Base-by-base conservation (phyloP, 2,797 vertebrate genomes). In the Ceryle rudis region DNA sequence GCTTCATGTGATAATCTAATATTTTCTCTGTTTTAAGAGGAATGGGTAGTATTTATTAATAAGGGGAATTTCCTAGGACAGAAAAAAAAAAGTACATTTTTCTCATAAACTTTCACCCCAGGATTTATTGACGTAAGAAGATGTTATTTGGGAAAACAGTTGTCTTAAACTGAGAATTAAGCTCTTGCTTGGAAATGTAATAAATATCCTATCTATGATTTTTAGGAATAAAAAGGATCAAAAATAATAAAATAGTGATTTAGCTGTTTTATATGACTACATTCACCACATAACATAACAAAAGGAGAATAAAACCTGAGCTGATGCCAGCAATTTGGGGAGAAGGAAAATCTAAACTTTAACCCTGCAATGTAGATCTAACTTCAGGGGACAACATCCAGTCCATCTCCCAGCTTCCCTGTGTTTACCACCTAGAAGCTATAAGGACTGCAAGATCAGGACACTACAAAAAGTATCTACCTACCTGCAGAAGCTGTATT, bases 31-130 rank as follows among this genome's bases (percentile, higher is more conserved):
- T 25, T 65, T 69, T 18, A 72, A 77, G 18, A 35, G 16, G 5
- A 86, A 75, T 14, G 1, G 17, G 10, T 64, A 89, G 31, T 74
- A 64, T 47, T 39, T 72, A 22, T 75, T 72, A 64, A 21, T 20
- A 37, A 74, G 20, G 4, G 7, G 1, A 46, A 73, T 31, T 21
- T 61, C 3, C 7, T 57, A 70, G 8, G 4, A 73, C 81, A 25
- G 8, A 44, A 67, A 62, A 31, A 37, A 2, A 0, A 12, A 20
- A 0, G 0, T 28, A 17, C 62, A 42, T 2, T 65, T 18, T 44
- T 93, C 12, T 23, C 11, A 12, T 39, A 79, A 89, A 81, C 1
- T 3, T 70, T 90, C 55, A 60, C 5, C 3, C 1, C 1, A 80
- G 10, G 9, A 66, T 77, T 93, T 87, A 51, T 61, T 73, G 37